phyloP scores from a whole-genome alignment of 1,140 invertebrate genomes.

The Mya arenaria region DNA sequence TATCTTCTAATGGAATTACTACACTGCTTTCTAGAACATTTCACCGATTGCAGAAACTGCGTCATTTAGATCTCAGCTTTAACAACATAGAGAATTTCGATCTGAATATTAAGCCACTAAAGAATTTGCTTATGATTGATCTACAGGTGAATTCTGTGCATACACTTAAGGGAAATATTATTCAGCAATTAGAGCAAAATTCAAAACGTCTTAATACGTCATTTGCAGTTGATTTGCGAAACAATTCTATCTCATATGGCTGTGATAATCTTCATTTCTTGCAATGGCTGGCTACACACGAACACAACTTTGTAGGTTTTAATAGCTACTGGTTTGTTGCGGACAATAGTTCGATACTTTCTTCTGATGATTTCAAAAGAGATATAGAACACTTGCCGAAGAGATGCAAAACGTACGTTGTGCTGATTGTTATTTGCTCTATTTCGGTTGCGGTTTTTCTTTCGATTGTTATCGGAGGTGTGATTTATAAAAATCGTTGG shows the following conservation, averaged over 20 bases:
- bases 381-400: neutral
- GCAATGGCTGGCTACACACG: constrained; percentile 14
- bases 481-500: constrained; percentile 44
- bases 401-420: neutral
- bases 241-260: neutral
- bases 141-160: constrained; percentile 3
- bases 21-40: neutral
- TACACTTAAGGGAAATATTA: neutral
- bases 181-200: neutral
- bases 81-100: constrained; percentile 3
- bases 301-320: neutral
- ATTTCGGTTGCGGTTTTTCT: constrained; percentile 3
- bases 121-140: constrained; percentile 5
- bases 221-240: constrained; percentile 23
- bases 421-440: neutral
- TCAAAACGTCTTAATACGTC: neutral
- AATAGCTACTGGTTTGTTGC: neutral
- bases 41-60: neutral
- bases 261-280: constrained; percentile 11
- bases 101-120: neutral
- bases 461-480: constrained; percentile 1
- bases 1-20: constrained; percentile 15
- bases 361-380: neutral
- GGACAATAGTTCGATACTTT: neutral
- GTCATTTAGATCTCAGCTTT: constrained; percentile 26